Evolutionary conservation across 2,888 invertebrate species (phyloP), one percentile per base, ranked within the genome.

Genomic region (Caenorhabditis drosophilae): DNA sequence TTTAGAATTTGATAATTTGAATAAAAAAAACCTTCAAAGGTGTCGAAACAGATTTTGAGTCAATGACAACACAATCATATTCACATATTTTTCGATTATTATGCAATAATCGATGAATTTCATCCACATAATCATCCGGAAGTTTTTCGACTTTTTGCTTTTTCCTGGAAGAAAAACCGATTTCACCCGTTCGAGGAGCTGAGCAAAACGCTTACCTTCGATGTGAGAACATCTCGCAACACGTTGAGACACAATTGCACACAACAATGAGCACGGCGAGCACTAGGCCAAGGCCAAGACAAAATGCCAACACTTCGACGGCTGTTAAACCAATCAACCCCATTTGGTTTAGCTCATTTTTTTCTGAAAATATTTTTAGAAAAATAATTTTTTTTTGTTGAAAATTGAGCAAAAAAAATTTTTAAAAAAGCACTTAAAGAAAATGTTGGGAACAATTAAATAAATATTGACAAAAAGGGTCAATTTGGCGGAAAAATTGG

Each of bases 41-140:
- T 31, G 6, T 12, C 12, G 6, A 6, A 9, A 9, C 31, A 9
- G 31, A 9, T 35, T 50, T 27, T 7, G 57, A 63, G 45, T 66
- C 64, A 22, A 59, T 25, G 18, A 59, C 51, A 11, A 66, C 64
- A 48, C 64, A 66, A 35, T 58, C 54, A 38, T 64, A 64, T 42
- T 64, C 58, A 36, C 59, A 47, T 11, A 46, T 26, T 15, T 59
- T 59, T 11, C 26, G 23, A 44, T 66, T 58, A 12, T 50, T 23
- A 15, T 60, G 56, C 48, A 66, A 26, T 11, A 66, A 26, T 20
- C 60, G 40, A 16, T 60, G 59, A 26, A 66, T 66, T 31, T 66
- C 66, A 27, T 66, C 66, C 9, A 66, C 60, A 49, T 66, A 66
- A 26, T 66, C 53, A 20, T 66, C 66, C 1, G 66, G 66, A 26